Evolutionary conservation across 1,140 invertebrate genomes (phyloP), one percentile per base, ranked within the genome.

Genomic region (Panulirus ornatus): DNA sequence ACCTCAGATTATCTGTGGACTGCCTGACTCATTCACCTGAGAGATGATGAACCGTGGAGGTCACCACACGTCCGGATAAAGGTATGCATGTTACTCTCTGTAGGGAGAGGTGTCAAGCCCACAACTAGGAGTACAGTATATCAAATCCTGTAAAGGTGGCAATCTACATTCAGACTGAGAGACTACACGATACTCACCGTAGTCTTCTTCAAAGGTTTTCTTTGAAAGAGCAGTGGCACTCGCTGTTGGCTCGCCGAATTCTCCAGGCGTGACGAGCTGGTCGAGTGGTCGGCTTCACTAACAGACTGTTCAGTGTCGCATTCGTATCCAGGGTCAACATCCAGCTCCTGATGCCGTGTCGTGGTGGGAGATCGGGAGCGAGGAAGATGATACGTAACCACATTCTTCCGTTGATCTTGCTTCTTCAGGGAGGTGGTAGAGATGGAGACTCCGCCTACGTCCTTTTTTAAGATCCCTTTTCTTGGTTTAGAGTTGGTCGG

Each of bases 381-480:
- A 19, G 54, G 79, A 30, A 89, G 71, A 30, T 71, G 38, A n/a
- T 89, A 89, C 0, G 79, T 89, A 36, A 89, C 79, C 27, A 82
- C 70, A 16, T 30, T 73, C 79, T 75, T 83, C 79, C 51, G 66
- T 22, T 40, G 58, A 6, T 0, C 38, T 19, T 36, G 34, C 70
- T 75, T 34, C 22, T 73, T 44, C 30, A 44, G 14, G 16, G 30
- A 22, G 1, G 70, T 42, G 22, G 87, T 34, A 0, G 87, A 34
- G n/a, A 30, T 0, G 14, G 70, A 19, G 0, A 27, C 14, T 1
- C 54, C 66, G 5, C 36, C 30, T 30, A 44, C 19, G 11, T 30
- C 71, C 42, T 82, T 83, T 36, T 89, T 89, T 5, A 89, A 47
- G n/a, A 89, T 89, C 3, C 87, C 87, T 58, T 89, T 89, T 3